Percentiles rank a stretch among this genome's conserved stretches.
phyloP scores from a whole-genome alignment of 2,888 invertebrate species.

The Phaedon cochleariae region DNA sequence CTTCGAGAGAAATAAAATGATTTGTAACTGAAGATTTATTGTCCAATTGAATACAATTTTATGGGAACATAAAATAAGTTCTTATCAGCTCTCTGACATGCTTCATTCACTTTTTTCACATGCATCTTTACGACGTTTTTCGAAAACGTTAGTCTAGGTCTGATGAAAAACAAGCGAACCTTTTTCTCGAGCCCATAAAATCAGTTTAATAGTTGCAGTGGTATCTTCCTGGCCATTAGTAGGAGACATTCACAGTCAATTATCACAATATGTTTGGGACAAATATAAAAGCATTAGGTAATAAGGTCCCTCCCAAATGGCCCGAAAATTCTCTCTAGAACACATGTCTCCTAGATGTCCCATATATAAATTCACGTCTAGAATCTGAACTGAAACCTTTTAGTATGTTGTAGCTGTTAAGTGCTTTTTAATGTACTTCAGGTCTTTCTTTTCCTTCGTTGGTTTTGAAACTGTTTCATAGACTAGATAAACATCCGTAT shows the following conservation, averaged over 20 bases:
- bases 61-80: not conserved
- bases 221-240: conserved; percentile 28
- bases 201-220: conserved; percentile 18
- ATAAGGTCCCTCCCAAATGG: conserved; percentile 44
- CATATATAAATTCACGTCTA: conserved; percentile 52
- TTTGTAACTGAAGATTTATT: not conserved
- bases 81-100: not conserved
- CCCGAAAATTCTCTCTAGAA: conserved; percentile 41
- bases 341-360: conserved; percentile 48
- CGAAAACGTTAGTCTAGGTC: conserved; percentile 19
- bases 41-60: not conserved
- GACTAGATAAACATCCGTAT: conserved; percentile 24
- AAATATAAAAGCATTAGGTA: conserved; percentile 48
- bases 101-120: not conserved
- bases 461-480: conserved; percentile 29
- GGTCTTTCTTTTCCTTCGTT: conserved; percentile 47
- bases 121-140: not conserved
- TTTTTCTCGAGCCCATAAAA: conserved; percentile 27
- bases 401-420: conserved; percentile 55
- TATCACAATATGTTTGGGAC: conserved; percentile 44
- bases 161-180: conserved; percentile 18
- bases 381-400: conserved; percentile 53
- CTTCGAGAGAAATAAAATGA: not conserved
- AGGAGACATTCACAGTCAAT: conserved; percentile 45
- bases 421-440: conserved; percentile 58